Conservation (phyloP, 2,888 invertebrate species). For the Itoplectis maculator region DNA sequence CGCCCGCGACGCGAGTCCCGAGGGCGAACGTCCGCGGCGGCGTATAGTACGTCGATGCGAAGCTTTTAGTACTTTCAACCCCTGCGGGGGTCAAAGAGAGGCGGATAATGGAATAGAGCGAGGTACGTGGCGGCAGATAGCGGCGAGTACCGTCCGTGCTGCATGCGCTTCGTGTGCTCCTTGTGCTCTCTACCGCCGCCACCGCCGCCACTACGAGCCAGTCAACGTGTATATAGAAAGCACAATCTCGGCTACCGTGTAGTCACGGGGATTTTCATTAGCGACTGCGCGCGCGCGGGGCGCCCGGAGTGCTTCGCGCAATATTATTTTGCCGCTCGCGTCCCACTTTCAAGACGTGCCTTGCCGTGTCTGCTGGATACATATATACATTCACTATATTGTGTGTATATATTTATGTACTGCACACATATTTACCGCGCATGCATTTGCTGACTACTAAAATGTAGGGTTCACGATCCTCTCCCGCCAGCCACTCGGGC, state of each 20-base stretch:
- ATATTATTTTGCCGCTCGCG: constrained; percentile 60
- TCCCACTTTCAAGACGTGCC: constrained; percentile 48
- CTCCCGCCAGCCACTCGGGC: constrained; percentile 13
- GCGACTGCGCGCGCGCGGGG: constrained; percentile 31
- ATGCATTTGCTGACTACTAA: constrained; percentile 28
- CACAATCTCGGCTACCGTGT: constrained; percentile 57
- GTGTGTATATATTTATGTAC: too few relatives aligned
- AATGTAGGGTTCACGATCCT: constrained; percentile 25
- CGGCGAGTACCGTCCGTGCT: constrained; percentile 37
- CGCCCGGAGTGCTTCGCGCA: constrained; percentile 60
- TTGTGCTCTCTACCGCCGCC: constrained; percentile 4
- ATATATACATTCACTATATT: too few relatives aligned
- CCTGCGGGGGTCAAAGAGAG: constrained; percentile 65
- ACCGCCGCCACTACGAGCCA: background rate
- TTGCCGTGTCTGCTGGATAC: constrained; percentile 20
- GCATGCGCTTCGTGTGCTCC: too few relatives aligned
- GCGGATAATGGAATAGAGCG: constrained; percentile 61
- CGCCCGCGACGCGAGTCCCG: constrained; percentile 25
- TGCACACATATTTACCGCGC: too few relatives aligned
- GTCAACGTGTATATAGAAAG: constrained; percentile 41
- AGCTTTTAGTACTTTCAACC: constrained; percentile 63
- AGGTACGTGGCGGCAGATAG: constrained; percentile 35
- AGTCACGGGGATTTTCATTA: constrained; percentile 63
- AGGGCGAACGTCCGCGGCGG: constrained; percentile 41
- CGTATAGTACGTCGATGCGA: constrained; percentile 58